Base-by-base conservation (phyloP, 2,113 vertebrate species). In the Callipepla californica region DNA sequence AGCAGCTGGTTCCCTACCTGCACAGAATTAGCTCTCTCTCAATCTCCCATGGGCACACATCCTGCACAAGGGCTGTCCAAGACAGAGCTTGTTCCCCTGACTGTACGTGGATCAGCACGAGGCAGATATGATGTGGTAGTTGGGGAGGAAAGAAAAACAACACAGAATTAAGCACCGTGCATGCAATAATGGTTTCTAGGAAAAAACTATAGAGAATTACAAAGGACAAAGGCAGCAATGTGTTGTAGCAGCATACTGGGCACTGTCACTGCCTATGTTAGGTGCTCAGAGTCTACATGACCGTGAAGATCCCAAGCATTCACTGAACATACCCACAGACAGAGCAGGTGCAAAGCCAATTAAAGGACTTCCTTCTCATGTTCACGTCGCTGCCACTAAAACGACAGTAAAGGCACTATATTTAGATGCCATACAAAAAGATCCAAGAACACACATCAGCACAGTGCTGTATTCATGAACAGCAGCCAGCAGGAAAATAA, bases 1-100 rank as follows among this genome's bases (percentile, higher is more conserved):
- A 80, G 95, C 47, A 94, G 94, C 95, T 30, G 32, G 16, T 50
- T 79, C 94, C 78, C 72, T 90, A 95, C 95, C 93, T 93, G 88
- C 73, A 5, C 32, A 36, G 61, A 75, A 57, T 11, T 6, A 2
- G 7, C 70, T 89, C 66, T 55, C 62, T 48, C 74, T 55, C 12
- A 6, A n/a, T 58, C 32, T n/a, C 55, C 32, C 30, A 19, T 19
- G 20, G 19, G 55, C 9, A 32, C 55, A 7, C 18, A 2, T 57
- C 53, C 22, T 44, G 9, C 9, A 2, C 32, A 48, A 68, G 32
- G 23, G 11, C 17, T 63, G 36, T 11, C 18, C 50, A 40, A 65
- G 34, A 25, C 45, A 42, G 8, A 9, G 9, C 1, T 1, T 6
- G 17, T 26, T 89, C 67, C 14, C 59, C 40, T 69, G 36, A 17